Base-by-base conservation (phyloP, 2,113 vertebrate genomes). In the Prochilodus magdalenae region DNA sequence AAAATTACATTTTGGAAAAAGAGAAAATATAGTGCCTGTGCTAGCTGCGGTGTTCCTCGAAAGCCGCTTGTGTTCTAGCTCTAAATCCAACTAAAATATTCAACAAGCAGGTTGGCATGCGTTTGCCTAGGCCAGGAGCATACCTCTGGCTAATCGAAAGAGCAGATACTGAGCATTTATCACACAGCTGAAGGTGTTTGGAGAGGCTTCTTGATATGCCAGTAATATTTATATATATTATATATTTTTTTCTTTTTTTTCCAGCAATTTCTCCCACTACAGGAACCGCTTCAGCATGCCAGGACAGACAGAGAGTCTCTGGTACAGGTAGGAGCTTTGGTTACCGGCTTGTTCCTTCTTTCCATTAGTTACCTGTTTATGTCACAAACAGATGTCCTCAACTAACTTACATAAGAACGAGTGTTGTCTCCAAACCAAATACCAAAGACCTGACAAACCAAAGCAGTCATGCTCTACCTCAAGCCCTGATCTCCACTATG, bases 261-360 rank as follows among this genome's bases (percentile, higher is more conserved):
- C 80, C 93, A 94, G 94, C 88, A 95, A 94, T 92, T 96, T 96
- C 91, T 95, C 95, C 85, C 95, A 94, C 95, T 96, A 95, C 91
- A 95, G 91, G 89, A 94, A 89, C 84, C 88, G 20, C 83, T 97
- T 97, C 90, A 95, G 91, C 86, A 97, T 97, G 94, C 89, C 92
- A 40, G 91, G 92, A 88, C 90, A 95, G 89, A 96, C 92, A 16
- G 93, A 94, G 86, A 90, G 89, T 77, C 90, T 96, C 72, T 94
- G 95, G 94, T 96, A 93, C 92, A 94, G 92, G 93, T 96, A 92
- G 88, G 93, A 84, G 85, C 16, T 77, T 77, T n/a, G 76, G 0
- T 47, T 24, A 62, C 29, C 26, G 20, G 60, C 55, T 44, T 12
- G 20, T 13, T 13, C 10, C 44, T 14, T 62, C 26, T 16, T 0